A percentile compares a stretch with the other conserved stretches of the same genome.
Conservation (phyloP, 2,888 invertebrate species). For the Lepidochitona cinerea region DNA sequence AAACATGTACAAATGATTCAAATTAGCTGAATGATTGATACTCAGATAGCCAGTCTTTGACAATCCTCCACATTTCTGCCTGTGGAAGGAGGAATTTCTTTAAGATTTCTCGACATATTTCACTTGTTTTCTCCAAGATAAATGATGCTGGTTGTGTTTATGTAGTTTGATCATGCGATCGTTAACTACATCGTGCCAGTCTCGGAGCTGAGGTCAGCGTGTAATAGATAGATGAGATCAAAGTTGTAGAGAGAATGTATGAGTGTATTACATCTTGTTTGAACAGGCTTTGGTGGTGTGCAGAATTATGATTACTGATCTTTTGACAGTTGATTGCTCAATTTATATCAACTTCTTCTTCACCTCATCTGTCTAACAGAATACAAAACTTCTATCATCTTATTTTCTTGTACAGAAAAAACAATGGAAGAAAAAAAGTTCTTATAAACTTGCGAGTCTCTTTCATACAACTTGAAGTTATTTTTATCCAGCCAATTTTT, state of each 20-base stretch:
- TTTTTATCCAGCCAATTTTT: too few relatives aligned
- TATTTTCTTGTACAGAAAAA: too few relatives aligned
- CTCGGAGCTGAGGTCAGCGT: neutral
- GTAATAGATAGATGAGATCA: neutral
- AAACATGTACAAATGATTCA: conserved; percentile 1
- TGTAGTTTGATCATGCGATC: conserved; percentile 6
- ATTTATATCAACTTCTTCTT: neutral
- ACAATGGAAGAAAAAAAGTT: too few relatives aligned
- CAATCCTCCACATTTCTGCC: neutral
- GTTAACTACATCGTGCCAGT: neutral
- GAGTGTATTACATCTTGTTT: conserved; percentile 2
- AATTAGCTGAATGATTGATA: neutral
- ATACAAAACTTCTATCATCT: too few relatives aligned
- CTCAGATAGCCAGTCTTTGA: neutral
- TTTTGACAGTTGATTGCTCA: neutral
- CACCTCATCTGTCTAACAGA: too few relatives aligned
- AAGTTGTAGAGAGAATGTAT: neutral
- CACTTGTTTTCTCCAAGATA: conserved; percentile 4
- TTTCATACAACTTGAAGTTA: too few relatives aligned
- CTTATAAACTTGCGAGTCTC: too few relatives aligned
- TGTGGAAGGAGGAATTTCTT: neutral
- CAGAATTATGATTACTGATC: neutral
- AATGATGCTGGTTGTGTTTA: neutral
- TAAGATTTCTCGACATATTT: conserved; percentile 6
- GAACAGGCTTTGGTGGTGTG: neutral